phyloP scores from a whole-genome alignment of 2,888 invertebrate species.

The Ceraclea dissimilis region DNA sequence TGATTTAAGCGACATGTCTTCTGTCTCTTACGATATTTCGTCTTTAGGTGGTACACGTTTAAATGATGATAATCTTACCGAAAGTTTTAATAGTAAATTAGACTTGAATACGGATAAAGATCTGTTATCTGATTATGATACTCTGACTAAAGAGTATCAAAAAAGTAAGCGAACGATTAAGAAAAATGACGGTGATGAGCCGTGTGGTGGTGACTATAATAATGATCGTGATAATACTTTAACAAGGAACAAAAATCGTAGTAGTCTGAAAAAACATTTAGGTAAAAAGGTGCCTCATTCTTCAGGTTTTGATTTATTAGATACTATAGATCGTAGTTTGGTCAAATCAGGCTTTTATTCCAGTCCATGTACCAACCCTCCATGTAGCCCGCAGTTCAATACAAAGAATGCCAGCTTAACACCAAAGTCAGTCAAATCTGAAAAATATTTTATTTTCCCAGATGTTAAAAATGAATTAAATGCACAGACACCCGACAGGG shows the following conservation, averaged over 20 bases:
- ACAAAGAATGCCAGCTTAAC: constrained; percentile 23
- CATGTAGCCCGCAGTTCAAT: constrained; percentile 20
- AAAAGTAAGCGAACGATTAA: not conserved
- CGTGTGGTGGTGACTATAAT: not conserved
- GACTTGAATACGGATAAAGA: not conserved
- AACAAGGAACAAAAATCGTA: constrained; percentile 9
- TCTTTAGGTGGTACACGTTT: constrained; percentile 7
- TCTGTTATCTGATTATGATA: constrained; percentile 3
- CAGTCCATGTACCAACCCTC: constrained; percentile 2
- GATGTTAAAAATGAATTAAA: constrained; percentile 3
- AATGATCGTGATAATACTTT: constrained; percentile 9
- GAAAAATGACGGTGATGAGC: not conserved
- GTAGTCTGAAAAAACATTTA: constrained; percentile 1
- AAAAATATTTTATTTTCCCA: constrained; percentile 18
- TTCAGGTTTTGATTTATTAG: constrained; percentile 19
- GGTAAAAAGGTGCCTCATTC: not conserved
- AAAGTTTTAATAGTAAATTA: constrained; percentile 6
- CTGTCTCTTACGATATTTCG: constrained; percentile 7
- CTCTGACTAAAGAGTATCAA: constrained; percentile 14
- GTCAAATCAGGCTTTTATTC: constrained; percentile 15
- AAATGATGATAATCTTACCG: constrained; percentile 3
- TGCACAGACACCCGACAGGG: not conserved
- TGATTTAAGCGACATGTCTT: constrained; percentile 18
- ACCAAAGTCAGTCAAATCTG: constrained; percentile 19
- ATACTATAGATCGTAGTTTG: constrained; percentile 22